Evolutionary conservation across 2,797 vertebrate species (phyloP), one percentile per base, ranked within the genome.

Genomic region (Eulemur mongoz): DNA sequence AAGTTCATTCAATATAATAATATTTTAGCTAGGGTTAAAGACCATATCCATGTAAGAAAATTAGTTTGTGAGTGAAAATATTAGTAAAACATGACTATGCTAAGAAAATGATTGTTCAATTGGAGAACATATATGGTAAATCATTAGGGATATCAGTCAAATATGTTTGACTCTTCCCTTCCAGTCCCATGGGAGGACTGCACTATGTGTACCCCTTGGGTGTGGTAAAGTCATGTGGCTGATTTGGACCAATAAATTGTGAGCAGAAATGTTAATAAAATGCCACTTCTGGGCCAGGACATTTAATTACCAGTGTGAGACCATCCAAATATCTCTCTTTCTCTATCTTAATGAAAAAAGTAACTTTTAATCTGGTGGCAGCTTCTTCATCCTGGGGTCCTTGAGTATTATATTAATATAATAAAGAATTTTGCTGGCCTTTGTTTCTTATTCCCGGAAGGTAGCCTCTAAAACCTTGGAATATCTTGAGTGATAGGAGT

Each of bases 1-100:
- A 94, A 57, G 45, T 97, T 97, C 72, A 94, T 91, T 85, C 50
- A 97, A 95, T 95, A 81, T 70, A 96, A 95, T 94, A 93, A 52
- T 93, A 85, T 97, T 97, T 97, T 85, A 97, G 90, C 89, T 94
- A 94, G 84, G 45, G 98, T 97, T 96, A 97, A 97, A 98, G 95
- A 87, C 11, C 1, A 97, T 7, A 67, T 76, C 75, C 7, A 79
- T 70, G 14, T 13, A 75, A 57, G 25, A 89, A 79, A 94, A 27
- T 40, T 35, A 86, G 72, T 65, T 86, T 83, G 35, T 45, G 45
- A 96, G n/a, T 57, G 23, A 86, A 93, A 79, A 85, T 88, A 94
- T 65, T 90, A 30, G 18, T 75, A 92, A 95, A 91, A 61, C 59
- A 20, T 80, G 15, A 83, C 9, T 35, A 82, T 40, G 17, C 5